Conservation (phyloP, 2,797 vertebrate genomes). For the Spinus pinus region DNA sequence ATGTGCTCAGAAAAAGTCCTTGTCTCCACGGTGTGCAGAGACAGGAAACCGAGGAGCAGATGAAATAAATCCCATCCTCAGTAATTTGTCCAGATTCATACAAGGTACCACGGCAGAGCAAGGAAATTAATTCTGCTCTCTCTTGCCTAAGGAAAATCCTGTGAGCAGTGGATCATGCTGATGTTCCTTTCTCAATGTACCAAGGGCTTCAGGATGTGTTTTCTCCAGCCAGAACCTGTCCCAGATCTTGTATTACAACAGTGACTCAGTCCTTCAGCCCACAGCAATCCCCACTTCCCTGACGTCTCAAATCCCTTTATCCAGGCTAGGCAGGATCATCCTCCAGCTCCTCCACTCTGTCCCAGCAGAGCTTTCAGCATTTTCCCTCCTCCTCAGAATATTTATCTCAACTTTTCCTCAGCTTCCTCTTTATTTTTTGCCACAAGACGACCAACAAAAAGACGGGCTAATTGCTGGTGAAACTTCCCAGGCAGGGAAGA, state of each 20-base stretch:
- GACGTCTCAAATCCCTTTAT: not conserved
- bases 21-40: not conserved
- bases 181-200: not conserved
- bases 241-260: not conserved
- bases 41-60: not conserved
- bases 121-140: not conserved
- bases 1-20: not conserved
- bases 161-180: not conserved
- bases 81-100: not conserved
- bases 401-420: not conserved
- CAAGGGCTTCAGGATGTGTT: not conserved
- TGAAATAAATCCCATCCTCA: not conserved
- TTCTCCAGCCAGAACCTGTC: not conserved
- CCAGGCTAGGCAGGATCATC: not conserved
- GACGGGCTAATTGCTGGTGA: fast-evolving
- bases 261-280: not conserved
- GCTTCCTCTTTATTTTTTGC: not conserved
- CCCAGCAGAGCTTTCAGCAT: not conserved
- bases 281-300: not conserved
- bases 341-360: not conserved
- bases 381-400: not conserved
- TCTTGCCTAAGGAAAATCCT: not conserved
- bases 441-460: not conserved
- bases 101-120: not conserved
- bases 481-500: not conserved